Percentiles rank a stretch among this genome's conserved stretches.
These are phyloP conservation scores for Psilopsiagon aymara DNA, from an alignment of 2,113 vertebrate species.

Conservation along the genomic window DNA sequence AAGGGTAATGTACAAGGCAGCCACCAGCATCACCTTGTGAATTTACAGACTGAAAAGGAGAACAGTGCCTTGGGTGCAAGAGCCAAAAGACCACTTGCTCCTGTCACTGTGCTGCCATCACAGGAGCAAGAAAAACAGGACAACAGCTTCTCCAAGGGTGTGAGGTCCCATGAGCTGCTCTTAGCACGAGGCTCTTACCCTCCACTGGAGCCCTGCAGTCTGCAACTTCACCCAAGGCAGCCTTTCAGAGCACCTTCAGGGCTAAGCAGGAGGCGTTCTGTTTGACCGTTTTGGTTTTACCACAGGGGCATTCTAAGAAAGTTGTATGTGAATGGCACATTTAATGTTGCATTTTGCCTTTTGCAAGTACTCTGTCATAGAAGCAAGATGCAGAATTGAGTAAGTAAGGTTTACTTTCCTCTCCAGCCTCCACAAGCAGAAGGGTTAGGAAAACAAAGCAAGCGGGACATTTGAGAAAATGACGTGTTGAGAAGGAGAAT, in stretches of 20 bases:
- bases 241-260: neutral
- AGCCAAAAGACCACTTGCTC: neutral
- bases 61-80: fast-evolving
- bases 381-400: neutral
- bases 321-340: neutral
- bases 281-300: neutral
- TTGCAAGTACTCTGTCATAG: neutral
- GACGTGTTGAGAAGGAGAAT: neutral
- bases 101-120: neutral
- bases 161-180: neutral
- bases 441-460: neutral
- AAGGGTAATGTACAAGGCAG: neutral
- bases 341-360: neutral
- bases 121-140: neutral
- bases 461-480: neutral
- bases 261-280: neutral
- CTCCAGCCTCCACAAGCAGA: neutral
- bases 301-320: neutral
- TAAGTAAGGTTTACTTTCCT: neutral
- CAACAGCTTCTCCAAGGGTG: neutral
- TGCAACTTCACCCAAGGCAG: neutral
- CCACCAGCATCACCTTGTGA: neutral
- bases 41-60: neutral
- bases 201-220: fast-evolving
- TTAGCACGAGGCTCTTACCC: neutral